Evolutionary conservation across 2,113 vertebrate genomes (phyloP).

Genomic region (Okapia johnstoni): DNA sequence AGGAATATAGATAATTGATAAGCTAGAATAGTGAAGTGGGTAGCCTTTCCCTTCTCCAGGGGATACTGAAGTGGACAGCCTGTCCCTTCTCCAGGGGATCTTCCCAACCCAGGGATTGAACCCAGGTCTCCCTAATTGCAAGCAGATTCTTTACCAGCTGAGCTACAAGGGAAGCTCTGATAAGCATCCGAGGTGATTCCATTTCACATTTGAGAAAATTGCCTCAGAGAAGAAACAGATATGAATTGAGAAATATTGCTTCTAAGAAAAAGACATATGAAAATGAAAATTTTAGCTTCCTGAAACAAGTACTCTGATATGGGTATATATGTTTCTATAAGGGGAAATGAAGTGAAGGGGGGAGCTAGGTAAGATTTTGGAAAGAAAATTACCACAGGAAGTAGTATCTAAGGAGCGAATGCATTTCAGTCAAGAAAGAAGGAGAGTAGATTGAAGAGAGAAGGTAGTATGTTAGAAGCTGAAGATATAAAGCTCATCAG

Average conservation of each 20-base stretch:
- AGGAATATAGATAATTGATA: not conserved
- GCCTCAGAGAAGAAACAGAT: not conserved
- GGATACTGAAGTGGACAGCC: not conserved
- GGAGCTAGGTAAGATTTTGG: not conserved
- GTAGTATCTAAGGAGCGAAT: not conserved
- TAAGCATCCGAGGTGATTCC: not conserved
- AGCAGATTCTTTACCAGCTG: not conserved
- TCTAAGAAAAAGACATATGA: not conserved
- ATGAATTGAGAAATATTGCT: not conserved
- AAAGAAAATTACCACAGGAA: not conserved
- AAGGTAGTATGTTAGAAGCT: not conserved
- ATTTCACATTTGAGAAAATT: slow-evolving; percentile 19
- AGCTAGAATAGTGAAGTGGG: not conserved
- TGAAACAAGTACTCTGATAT: not conserved
- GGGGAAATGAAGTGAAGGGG: not conserved
- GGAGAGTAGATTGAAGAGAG: not conserved
- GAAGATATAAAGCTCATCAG: not conserved
- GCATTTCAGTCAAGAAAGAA: not conserved
- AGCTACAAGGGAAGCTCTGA: not conserved
- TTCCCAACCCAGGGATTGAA: not conserved
- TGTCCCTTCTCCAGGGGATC: not conserved
- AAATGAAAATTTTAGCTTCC: not conserved
- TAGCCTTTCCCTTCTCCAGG: too few species aligned
- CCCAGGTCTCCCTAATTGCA: not conserved
- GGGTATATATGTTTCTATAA: not conserved